Evolutionary conservation across 2,113 vertebrate species (phyloP).

Genomic region (Salvelinus sp.): DNA sequence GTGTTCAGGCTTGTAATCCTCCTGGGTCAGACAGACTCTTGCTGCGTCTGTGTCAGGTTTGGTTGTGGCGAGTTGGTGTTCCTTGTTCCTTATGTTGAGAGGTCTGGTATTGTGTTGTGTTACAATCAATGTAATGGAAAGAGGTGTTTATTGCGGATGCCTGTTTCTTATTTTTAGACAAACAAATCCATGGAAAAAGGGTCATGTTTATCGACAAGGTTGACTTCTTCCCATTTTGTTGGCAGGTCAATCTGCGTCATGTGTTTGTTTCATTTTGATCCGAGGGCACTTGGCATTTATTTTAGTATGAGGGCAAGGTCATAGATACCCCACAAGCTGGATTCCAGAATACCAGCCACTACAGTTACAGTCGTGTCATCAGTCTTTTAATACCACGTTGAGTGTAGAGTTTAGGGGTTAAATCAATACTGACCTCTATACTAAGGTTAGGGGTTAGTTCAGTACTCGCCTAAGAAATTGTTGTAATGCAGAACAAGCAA

Average conservation of each 20-base stretch:
- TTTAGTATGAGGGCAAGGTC: no score
- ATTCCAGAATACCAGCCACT: neutral
- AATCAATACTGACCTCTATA: neutral
- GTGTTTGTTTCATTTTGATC: neutral
- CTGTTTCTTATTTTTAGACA: slow-evolving; percentile 5
- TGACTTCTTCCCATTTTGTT: neutral
- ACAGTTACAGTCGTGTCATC: neutral
- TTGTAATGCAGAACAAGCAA: neutral
- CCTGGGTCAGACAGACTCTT: no score
- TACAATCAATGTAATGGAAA: neutral
- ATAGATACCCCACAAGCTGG: neutral
- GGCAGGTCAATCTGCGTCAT: neutral
- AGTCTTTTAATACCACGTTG: neutral
- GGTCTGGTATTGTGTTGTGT: neutral
- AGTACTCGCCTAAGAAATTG: neutral
- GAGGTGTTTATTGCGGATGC: neutral
- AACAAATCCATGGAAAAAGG: neutral
- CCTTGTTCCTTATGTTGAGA: neutral
- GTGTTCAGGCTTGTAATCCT: no score
- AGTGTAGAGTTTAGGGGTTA: neutral
- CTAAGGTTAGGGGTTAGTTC: no score
- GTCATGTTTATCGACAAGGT: neutral
- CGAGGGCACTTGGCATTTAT: neutral
- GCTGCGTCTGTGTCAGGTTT: neutral
- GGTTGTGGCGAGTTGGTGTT: neutral